phyloP scores from a whole-genome alignment of 2,797 vertebrate genomes.

The Phaenicophaeus curvirostris region DNA sequence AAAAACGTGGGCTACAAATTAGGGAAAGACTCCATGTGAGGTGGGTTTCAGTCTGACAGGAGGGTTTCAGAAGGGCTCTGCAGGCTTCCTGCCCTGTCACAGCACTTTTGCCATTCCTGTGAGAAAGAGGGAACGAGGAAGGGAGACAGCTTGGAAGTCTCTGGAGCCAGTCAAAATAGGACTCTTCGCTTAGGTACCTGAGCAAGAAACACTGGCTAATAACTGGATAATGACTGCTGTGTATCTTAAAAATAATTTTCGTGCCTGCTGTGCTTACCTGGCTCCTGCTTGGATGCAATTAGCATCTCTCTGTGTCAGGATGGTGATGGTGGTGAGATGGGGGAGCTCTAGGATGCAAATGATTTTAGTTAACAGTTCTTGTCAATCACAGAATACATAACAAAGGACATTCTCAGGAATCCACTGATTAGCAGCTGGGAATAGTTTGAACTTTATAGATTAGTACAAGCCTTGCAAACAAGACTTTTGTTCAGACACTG shows the following conservation, averaged over 20 bases:
- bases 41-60: too few species aligned
- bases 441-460: constrained; percentile 14
- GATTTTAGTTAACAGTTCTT: neutral
- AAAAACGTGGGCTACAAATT: neutral
- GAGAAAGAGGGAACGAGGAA: neutral
- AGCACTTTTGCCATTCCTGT: neutral
- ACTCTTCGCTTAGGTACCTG: neutral
- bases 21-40: too few species aligned
- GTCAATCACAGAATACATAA: constrained; percentile 18
- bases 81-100: neutral
- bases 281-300: neutral
- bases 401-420: constrained; percentile 36
- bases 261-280: neutral
- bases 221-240: neutral
- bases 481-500: neutral
- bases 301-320: neutral
- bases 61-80: too few species aligned
- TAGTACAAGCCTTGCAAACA: constrained; percentile 10
- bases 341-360: neutral
- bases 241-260: neutral
- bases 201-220: neutral
- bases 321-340: neutral
- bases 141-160: neutral
- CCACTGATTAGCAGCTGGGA: constrained; percentile 7
- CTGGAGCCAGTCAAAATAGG: neutral